Evolutionary conservation across 2,113 vertebrate genomes (phyloP).

Genomic region (Rhombomys opimus): DNA sequence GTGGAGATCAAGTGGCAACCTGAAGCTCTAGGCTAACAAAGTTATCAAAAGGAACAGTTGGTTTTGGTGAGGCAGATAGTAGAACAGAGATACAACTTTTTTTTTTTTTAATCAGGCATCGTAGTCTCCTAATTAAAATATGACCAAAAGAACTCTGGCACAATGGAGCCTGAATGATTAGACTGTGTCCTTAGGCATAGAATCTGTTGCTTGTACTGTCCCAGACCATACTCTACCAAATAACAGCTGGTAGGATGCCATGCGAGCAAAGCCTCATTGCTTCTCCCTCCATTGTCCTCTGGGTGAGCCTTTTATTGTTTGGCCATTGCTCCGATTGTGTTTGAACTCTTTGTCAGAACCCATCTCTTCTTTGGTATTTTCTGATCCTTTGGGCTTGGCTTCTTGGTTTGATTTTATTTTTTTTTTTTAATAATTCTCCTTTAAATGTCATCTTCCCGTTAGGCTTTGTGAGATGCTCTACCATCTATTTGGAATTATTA

Average conservation of each 20-base stretch:
- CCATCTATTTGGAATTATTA: constrained; percentile 49
- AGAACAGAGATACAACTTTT: constrained; percentile 34
- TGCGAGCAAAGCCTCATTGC: background rate
- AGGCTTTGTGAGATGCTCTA: background rate
- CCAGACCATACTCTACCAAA: background rate
- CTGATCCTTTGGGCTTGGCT: background rate
- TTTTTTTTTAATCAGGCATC: background rate
- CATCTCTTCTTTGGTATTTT: background rate
- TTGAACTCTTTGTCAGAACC: constrained; percentile 39
- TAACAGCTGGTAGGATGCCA: background rate
- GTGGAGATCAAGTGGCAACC: background rate
- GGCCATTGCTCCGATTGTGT: background rate
- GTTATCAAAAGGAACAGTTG: background rate
- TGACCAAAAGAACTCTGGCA: background rate
- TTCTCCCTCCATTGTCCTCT: background rate
- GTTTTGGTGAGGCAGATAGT: background rate
- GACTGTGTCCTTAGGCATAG: background rate
- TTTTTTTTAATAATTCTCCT: constrained; percentile 15
- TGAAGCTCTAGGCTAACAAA: background rate
- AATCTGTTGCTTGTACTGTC: background rate
- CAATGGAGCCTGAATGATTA: background rate
- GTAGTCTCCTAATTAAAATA: background rate
- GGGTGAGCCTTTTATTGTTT: constrained; percentile 26
- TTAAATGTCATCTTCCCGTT: constrained; percentile 35
- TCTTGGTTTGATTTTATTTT: background rate